Evolutionary conservation across 2,113 vertebrate genomes (phyloP).

Genomic region (Ranitomeya variabilis): DNA sequence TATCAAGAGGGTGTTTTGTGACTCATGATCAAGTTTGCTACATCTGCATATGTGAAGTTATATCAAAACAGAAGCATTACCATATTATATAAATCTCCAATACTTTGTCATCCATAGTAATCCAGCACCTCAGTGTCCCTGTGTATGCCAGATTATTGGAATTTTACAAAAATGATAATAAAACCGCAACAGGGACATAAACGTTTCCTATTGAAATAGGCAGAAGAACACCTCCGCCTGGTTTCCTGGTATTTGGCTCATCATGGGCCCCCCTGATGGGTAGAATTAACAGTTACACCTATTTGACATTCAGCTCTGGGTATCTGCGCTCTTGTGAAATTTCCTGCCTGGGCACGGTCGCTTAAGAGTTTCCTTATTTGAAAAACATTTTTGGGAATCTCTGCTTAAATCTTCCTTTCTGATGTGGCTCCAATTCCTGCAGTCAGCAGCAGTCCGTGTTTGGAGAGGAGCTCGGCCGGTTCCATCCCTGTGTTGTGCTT

Average conservation of each 20-base stretch:
- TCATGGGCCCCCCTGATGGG: background rate
- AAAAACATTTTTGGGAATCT: slow-evolving; percentile 53
- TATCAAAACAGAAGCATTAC: no score
- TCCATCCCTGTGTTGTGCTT: slow-evolving; percentile 47
- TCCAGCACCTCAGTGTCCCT: no score
- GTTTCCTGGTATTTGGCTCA: no score
- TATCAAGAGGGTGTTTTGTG: no score
- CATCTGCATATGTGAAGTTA: no score
- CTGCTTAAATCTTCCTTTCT: slow-evolving; percentile 36
- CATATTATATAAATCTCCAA: no score
- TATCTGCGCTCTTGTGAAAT: slow-evolving; percentile 20
- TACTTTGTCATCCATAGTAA: no score
- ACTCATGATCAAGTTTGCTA: no score
- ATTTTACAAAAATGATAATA: background rate
- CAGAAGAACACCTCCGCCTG: background rate
- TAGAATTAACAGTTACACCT: slow-evolving; percentile 25
- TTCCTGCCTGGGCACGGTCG: slow-evolving; percentile 32
- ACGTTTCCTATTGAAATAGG: background rate
- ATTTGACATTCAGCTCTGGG: slow-evolving; percentile 4
- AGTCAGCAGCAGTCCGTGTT: slow-evolving; percentile 46
- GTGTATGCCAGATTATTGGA: no score
- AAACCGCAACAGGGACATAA: background rate
- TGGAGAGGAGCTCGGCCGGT: slow-evolving; percentile 27
- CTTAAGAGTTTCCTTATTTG: slow-evolving; percentile 37
- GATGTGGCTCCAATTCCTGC: slow-evolving; percentile 37